phyloP scores from a whole-genome alignment of 2,113 vertebrate genomes.

The Microtus ochrogaster region DNA sequence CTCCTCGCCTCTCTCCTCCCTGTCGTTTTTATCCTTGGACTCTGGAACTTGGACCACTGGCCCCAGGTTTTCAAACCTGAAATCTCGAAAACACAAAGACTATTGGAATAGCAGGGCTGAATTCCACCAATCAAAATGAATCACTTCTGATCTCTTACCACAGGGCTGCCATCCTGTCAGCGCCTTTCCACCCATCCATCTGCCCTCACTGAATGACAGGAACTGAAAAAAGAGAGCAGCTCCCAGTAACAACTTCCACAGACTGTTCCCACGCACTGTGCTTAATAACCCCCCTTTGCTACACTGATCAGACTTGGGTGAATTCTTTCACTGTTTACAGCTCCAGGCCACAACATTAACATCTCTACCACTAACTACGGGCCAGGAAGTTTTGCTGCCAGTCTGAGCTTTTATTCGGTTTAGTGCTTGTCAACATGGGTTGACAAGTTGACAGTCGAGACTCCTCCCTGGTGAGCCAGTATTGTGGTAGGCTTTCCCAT shows the following conservation, averaged over 20 bases:
- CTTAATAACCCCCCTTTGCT: neutral
- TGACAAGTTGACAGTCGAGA: neutral
- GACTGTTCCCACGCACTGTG: neutral
- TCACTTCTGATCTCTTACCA: neutral
- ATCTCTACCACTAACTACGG: neutral
- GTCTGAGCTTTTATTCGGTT: neutral
- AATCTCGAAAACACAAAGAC: neutral
- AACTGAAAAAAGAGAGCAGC: neutral
- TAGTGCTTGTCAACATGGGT: neutral
- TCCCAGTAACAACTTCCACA: neutral
- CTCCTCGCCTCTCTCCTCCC: neutral
- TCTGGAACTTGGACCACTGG: neutral
- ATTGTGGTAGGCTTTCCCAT: neutral
- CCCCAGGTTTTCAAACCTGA: neutral
- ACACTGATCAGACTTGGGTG: neutral
- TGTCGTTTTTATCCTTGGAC: neutral
- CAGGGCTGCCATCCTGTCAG: neutral
- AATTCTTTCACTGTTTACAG: neutral
- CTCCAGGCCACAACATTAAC: neutral
- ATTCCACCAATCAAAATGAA: neutral
- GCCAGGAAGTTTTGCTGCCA: neutral
- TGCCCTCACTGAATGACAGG: neutral
- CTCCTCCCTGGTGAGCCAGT: neutral
- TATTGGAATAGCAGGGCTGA: neutral
- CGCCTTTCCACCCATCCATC: neutral